Evolutionary conservation across 2,113 vertebrate species (phyloP).

Genomic region (Protomyctophum bolini): DNA sequence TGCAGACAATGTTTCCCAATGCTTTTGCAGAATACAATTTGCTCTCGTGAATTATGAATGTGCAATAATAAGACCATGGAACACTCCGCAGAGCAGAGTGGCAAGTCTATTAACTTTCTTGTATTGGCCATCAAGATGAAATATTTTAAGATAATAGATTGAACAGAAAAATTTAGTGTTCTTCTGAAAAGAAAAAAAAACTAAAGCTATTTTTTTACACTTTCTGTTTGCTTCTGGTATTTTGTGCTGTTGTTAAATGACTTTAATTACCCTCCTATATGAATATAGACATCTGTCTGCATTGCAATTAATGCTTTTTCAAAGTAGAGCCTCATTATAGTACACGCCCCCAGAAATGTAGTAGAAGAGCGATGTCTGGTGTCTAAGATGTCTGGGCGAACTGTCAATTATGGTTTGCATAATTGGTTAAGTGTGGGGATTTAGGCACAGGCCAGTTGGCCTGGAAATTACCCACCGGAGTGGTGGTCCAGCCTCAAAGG

Average conservation of each 20-base stretch:
- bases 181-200: too few relatives aligned
- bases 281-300: neutral
- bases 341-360: neutral
- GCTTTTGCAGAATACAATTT: conserved; percentile 2
- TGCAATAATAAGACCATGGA: conserved; percentile 1
- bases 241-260: too few relatives aligned
- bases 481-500: neutral
- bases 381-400: neutral
- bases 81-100: neutral
- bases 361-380: neutral
- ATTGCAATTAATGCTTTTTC: neutral
- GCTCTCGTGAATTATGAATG: conserved; percentile 10
- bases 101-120: neutral
- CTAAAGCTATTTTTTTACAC: too few relatives aligned
- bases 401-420: neutral
- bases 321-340: neutral
- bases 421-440: neutral
- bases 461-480: neutral
- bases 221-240: too few relatives aligned
- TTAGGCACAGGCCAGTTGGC: conserved; percentile 6
- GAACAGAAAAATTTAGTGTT: too few relatives aligned
- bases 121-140: neutral
- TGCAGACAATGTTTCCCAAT: neutral
- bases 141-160: neutral
- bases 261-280: too few relatives aligned